Evolutionary conservation across 1,140 invertebrate species (phyloP).

Genomic region (Spodoptera litura): DNA sequence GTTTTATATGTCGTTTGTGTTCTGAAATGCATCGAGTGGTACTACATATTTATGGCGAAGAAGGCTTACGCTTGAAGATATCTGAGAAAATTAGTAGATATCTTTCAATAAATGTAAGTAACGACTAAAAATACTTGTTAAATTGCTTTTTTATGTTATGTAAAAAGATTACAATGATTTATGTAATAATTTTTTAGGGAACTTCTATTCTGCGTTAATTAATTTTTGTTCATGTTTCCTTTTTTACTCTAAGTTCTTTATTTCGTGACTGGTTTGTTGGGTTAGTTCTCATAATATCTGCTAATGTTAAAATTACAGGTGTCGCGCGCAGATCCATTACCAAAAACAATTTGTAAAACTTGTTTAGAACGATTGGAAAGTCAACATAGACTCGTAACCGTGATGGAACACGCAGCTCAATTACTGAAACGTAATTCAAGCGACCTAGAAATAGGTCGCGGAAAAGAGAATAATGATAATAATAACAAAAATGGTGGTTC

Average conservation of each 20-base stretch:
- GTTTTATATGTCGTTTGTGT: slow-evolving; percentile 92
- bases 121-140: too few relatives aligned
- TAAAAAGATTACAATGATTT: too few relatives aligned
- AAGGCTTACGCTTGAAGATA: slow-evolving; percentile 90
- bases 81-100: slow-evolving; percentile 92
- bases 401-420: slow-evolving; percentile 83
- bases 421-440: slow-evolving; percentile 73
- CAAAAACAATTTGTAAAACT: slow-evolving; percentile 91
- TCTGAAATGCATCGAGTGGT: slow-evolving; percentile 93
- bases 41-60: slow-evolving; percentile 92
- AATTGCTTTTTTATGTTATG: too few relatives aligned
- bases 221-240: too few relatives aligned
- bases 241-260: too few relatives aligned
- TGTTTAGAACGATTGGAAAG: slow-evolving; percentile 90
- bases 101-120: slow-evolving; percentile 90
- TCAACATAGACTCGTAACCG: slow-evolving; percentile 89
- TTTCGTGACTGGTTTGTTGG: too few relatives aligned
- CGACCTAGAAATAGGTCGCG: slow-evolving; percentile 38
- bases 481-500: slow-evolving; percentile 62
- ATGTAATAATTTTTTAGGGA: too few relatives aligned
- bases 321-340: slow-evolving; percentile 89
- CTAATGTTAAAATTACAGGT: slow-evolving; percentile 84
- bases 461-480: slow-evolving; percentile 52
- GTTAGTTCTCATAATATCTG: too few relatives aligned
- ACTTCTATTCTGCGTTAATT: too few relatives aligned